These are phyloP conservation scores for Drosophila tripunctata DNA, from an alignment of 2,888 invertebrate species.

Conservation along the genomic window DNA sequence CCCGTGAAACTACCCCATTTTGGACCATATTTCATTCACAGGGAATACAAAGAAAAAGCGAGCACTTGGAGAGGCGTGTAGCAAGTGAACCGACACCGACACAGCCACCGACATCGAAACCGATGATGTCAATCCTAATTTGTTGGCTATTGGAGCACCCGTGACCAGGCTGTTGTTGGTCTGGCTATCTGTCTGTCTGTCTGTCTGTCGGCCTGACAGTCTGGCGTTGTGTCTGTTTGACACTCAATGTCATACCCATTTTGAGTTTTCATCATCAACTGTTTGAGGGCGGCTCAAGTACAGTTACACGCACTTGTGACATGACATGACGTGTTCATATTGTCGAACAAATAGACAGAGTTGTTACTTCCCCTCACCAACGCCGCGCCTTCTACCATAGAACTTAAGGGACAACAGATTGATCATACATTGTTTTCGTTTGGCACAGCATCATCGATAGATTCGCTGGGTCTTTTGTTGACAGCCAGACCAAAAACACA, in stretches of 20 bases:
- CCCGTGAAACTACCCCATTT: neutral
- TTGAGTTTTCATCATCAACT: slow-evolving; percentile 7
- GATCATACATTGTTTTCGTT: slow-evolving; percentile 58
- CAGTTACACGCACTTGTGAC: slow-evolving; percentile 59
- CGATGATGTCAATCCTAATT: slow-evolving; percentile 64
- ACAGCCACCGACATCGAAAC: slow-evolving; percentile 11
- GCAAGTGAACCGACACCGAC: slow-evolving; percentile 34
- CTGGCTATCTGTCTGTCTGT: neutral
- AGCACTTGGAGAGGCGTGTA: slow-evolving; percentile 21
- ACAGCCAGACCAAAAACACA: slow-evolving; percentile 22
- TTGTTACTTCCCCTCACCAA: neutral
- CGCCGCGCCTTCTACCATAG: neutral
- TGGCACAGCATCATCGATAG: slow-evolving; percentile 55
- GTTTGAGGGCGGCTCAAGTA: slow-evolving; percentile 30
- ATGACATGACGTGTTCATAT: slow-evolving; percentile 56
- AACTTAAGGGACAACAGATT: slow-evolving; percentile 36
- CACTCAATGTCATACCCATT: slow-evolving; percentile 42
- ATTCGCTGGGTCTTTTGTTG: slow-evolving; percentile 48
- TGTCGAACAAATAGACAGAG: slow-evolving; percentile 11
- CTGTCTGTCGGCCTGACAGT: neutral
- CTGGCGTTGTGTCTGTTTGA: no score
- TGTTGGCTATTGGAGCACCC: slow-evolving; percentile 43
- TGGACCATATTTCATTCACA: neutral
- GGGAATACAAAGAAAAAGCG: slow-evolving; percentile 33
- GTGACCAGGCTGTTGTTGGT: slow-evolving; percentile 28